Percentiles rank a stretch among this genome's conserved stretches.
Conservation (phyloP, 2,113 vertebrate genomes). For the Climacteris rufus region DNA sequence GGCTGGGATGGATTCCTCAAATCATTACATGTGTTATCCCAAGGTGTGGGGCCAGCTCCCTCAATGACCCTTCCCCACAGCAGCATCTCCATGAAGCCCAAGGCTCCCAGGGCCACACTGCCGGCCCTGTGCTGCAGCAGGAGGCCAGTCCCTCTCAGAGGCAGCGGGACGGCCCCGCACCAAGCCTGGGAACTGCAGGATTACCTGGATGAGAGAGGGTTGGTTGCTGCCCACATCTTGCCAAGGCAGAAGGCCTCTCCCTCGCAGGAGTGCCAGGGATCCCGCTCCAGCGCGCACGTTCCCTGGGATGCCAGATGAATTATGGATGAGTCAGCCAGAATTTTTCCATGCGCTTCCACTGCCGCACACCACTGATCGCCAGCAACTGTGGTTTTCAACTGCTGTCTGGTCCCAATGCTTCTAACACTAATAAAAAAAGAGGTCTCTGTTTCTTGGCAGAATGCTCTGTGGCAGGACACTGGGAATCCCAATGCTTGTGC, state of each 20-base stretch:
- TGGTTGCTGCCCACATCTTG: not conserved
- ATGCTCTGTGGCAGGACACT: not conserved
- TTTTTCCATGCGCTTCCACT: not conserved
- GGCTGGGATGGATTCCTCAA: not conserved
- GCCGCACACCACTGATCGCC: not conserved
- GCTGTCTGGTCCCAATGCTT: not conserved
- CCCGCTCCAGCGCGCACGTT: fast-evolving
- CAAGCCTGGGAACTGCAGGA: fast-evolving
- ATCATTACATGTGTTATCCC: fast-evolving
- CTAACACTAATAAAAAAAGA: not conserved
- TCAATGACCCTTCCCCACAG: not conserved
- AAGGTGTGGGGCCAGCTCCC: not conserved
- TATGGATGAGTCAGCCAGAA: constrained; percentile 13
- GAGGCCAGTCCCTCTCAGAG: not conserved
- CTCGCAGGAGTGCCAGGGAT: not conserved
- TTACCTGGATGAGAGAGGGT: not conserved
- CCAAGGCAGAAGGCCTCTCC: not conserved
- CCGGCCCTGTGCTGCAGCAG: not conserved
- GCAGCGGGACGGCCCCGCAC: fast-evolving
- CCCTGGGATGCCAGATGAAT: not conserved
- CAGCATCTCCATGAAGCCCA: fast-evolving
- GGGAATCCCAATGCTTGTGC: not conserved
- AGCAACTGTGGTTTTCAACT: not conserved
- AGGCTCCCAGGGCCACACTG: not conserved
- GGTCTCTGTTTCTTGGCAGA: not conserved